phyloP scores from a whole-genome alignment of 2,888 invertebrate species.

The Tipula unca region DNA sequence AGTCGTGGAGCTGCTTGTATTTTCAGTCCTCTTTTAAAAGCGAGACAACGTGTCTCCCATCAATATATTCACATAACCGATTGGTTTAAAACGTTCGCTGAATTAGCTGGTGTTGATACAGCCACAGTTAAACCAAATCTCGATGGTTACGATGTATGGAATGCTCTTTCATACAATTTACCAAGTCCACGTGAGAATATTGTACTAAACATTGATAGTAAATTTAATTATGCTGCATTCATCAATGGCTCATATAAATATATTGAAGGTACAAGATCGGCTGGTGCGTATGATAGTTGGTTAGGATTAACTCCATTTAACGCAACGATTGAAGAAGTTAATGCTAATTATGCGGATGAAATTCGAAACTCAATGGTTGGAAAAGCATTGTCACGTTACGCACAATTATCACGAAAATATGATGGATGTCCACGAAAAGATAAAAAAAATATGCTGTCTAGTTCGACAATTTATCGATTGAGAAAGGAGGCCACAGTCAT shows the following conservation, averaged over 20 bases:
- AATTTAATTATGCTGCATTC: slow-evolving; percentile 35
- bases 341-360: slow-evolving; percentile 28
- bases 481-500: slow-evolving; percentile 30
- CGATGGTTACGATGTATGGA: slow-evolving; percentile 64
- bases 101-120: slow-evolving; percentile 34
- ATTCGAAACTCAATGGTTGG: slow-evolving; percentile 31
- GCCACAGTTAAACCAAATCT: slow-evolving; percentile 36
- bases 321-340: slow-evolving; percentile 31
- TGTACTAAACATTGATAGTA: slow-evolving; percentile 63
- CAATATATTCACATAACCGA: slow-evolving; percentile 71
- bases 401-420: background rate
- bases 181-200: slow-evolving; percentile 50
- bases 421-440: background rate
- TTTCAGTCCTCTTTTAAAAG: slow-evolving; percentile 56
- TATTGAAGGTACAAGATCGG: slow-evolving; percentile 34
- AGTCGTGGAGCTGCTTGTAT: slow-evolving; percentile 66
- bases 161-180: slow-evolving; percentile 46
- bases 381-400: slow-evolving; percentile 27
- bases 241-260: slow-evolving; percentile 34
- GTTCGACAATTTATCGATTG: slow-evolving; percentile 29
- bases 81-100: slow-evolving; percentile 67
- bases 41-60: slow-evolving; percentile 48
- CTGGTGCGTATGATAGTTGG: slow-evolving; percentile 30
- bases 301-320: slow-evolving; percentile 28
- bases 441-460: background rate